Evolutionary conservation across 2,113 vertebrate genomes (phyloP), one percentile per base, ranked within the genome.

Genomic region (Sisor rabdophorus): DNA sequence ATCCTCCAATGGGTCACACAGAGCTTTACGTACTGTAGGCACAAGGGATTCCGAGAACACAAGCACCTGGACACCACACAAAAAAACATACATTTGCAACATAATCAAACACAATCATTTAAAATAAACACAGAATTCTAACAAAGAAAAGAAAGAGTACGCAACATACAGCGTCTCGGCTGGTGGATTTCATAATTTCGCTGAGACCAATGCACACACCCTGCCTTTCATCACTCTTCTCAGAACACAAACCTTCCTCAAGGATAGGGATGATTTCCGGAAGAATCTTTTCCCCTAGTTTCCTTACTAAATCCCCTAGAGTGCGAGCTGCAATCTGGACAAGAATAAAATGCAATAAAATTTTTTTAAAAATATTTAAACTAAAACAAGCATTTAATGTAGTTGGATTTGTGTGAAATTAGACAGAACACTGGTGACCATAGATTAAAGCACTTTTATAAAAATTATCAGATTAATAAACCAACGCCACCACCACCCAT

Each of bases 131-230:
- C 0, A 8, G 59, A 32, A 60, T 9, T 0, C 10, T 52, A 36
- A 22, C 20, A 28, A 63, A 32, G 3, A 52, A 36, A 5, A n/a
- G n/a, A 1, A 50, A 11, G 2, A 13, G 30, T 10, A 3, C 22
- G 3, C 30, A 26, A 92, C 96, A 92, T 80, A 99, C 97, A 0
- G 97, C 96, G 0, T 99, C 97, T 82, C 92, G 94, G 91, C 97
- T 98, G 84, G 97, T 99, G 58, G 97, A 98, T 85, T 98, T 98
- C 97, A 99, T 99, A 84, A 98, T 99, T 89, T 99, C 97, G 0
- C 97, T 98, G 79, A 99, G 86, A 11, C 97, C 97, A 0, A 99
- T 96, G 87, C 97, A 99, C 77, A 99, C 97, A 0, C 97, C 97
- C 88, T 99, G 97, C 77, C 97, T 91, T 91, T 99, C 94, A 0